Conservation (phyloP, 1,140 invertebrate genomes). For the Drosophila murphyi region DNA sequence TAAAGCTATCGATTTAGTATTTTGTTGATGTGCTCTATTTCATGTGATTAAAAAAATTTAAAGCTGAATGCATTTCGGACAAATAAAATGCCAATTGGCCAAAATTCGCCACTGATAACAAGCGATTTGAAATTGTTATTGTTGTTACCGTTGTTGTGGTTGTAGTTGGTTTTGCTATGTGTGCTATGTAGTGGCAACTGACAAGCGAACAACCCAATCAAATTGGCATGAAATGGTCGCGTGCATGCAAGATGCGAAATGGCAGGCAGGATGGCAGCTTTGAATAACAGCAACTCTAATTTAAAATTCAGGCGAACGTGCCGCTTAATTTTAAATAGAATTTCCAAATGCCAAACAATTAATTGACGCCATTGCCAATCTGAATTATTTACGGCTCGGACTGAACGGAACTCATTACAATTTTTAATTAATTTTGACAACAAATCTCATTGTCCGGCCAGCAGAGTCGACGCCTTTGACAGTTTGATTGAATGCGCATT, state of each 20-base stretch:
- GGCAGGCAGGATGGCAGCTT: neutral
- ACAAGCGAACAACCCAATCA: constrained; percentile 68
- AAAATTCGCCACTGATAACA: constrained; percentile 28
- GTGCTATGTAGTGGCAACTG: constrained; percentile 3
- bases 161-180: neutral
- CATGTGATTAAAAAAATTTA: constrained; percentile 41
- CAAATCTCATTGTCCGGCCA: constrained; percentile 54
- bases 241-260: constrained; percentile 11
- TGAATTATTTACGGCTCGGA: constrained; percentile 24
- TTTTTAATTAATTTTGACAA: constrained; percentile 82
- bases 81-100: constrained; percentile 53
- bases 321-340: constrained; percentile 73
- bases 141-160: constrained; percentile 8
- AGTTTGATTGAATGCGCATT: constrained; percentile 67
- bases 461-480: constrained; percentile 43
- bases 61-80: constrained; percentile 20
- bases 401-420: constrained; percentile 66
- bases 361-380: constrained; percentile 65
- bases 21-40: neutral
- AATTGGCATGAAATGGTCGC: constrained; percentile 69
- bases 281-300: constrained; percentile 45
- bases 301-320: constrained; percentile 68
- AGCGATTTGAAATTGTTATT: constrained; percentile 33
- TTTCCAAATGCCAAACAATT: constrained; percentile 71
- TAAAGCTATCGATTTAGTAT: constrained; percentile 46